These are phyloP conservation scores for Melanotaenia trifasciata DNA, from an alignment of 2,797 vertebrate genomes.

Conservation along the genomic window DNA sequence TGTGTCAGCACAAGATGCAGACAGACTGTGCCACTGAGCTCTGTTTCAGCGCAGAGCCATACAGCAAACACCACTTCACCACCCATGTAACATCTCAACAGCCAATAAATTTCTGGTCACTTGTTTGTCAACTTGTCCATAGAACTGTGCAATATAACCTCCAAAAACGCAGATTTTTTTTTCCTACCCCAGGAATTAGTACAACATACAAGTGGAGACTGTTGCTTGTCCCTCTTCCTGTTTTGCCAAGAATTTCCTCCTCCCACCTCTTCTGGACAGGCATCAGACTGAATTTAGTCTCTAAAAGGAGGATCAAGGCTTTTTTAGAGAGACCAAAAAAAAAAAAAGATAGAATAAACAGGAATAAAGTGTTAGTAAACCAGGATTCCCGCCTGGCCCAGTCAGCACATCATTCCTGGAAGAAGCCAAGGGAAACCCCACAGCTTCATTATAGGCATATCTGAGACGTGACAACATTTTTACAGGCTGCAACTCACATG, in stretches of 20 bases:
- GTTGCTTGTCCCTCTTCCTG: constrained; percentile 45
- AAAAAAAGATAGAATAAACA: background rate
- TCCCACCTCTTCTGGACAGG: constrained; percentile 46
- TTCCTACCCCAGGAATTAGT: constrained; percentile 45
- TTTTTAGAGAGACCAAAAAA: constrained; percentile 4
- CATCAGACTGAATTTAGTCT: constrained; percentile 58
- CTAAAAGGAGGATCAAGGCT: constrained; percentile 55
- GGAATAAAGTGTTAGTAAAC: constrained; percentile 34
- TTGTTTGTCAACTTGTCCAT: constrained; percentile 52
- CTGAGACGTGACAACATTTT: constrained; percentile 34
- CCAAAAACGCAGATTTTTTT: constrained; percentile 20
- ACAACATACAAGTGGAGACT: constrained; percentile 61
- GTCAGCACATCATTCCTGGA: constrained; percentile 38
- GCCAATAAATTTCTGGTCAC: constrained; percentile 55
- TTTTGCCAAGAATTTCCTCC: constrained; percentile 74
- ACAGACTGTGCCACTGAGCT: constrained; percentile 49
- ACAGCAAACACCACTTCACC: constrained; percentile 65
- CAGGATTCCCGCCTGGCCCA: constrained; percentile 41
- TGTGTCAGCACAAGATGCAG: constrained; percentile 55
- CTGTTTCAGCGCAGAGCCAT: constrained; percentile 43
- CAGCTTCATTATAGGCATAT: constrained; percentile 43
- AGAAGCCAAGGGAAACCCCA: constrained; percentile 48
- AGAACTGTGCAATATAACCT: constrained; percentile 74
- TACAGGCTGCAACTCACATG: constrained; percentile 30
- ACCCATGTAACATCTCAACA: constrained; percentile 47